phyloP scores from a whole-genome alignment of 2,888 invertebrate species.

The Hesperia comma region DNA sequence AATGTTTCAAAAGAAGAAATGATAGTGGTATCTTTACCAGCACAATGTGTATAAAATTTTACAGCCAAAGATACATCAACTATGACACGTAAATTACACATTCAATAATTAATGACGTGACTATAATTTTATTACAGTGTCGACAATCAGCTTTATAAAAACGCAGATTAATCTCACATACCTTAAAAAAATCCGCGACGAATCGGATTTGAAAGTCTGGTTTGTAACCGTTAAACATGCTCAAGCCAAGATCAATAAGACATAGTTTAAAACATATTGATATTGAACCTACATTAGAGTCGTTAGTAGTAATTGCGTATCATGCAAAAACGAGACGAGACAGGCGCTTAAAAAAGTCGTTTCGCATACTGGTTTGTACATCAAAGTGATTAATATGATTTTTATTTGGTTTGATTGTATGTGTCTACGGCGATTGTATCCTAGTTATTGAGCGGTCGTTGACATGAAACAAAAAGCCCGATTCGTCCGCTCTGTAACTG shows the following conservation, averaged over 20 bases:
- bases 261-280: conserved; percentile 61
- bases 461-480: conserved; percentile 66
- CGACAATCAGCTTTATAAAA: conserved; percentile 66
- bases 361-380: conserved; percentile 57
- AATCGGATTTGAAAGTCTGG: conserved; percentile 74
- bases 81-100: conserved; percentile 41
- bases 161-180: conserved; percentile 30
- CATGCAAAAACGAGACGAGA: conserved; percentile 65
- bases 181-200: conserved; percentile 57
- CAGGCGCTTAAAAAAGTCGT: conserved; percentile 57
- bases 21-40: conserved; percentile 30
- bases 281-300: conserved; percentile 65
- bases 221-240: conserved; percentile 64
- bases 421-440: conserved; percentile 55
- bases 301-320: conserved; percentile 72
- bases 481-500: conserved; percentile 63
- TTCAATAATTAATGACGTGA: conserved; percentile 52
- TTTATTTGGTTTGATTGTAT: conserved; percentile 73
- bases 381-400: conserved; percentile 69
- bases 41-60: not conserved
- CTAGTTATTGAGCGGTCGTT: conserved; percentile 62
- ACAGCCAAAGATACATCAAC: not conserved
- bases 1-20: conserved; percentile 47
- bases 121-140: conserved; percentile 66
- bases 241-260: conserved; percentile 53